Conservation (phyloP, 2,888 invertebrate genomes). For the Melanostoma scalare region DNA sequence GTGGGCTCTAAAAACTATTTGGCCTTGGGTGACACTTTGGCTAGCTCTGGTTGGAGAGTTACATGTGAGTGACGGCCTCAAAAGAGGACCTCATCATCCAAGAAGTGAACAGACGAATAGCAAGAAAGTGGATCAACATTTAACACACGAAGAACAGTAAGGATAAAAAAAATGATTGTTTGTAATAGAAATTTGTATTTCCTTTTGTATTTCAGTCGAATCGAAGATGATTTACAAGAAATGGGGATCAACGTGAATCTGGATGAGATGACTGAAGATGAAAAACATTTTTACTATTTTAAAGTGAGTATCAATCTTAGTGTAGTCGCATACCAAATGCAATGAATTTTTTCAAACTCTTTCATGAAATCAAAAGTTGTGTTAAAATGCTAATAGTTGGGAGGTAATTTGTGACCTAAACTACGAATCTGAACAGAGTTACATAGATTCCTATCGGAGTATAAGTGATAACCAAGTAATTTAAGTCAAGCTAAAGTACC, state of each 20-base stretch:
- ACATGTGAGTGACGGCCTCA: slow-evolving; percentile 73
- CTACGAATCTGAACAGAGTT: no score
- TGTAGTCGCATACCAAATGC: no score
- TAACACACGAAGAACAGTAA: slow-evolving; percentile 90
- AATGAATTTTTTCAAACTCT: no score
- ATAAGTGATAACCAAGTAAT: no score
- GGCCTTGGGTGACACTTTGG: slow-evolving; percentile 39
- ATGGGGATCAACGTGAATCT: slow-evolving; percentile 84
- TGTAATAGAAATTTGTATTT: background rate
- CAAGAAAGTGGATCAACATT: slow-evolving; percentile 85
- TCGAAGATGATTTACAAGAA: slow-evolving; percentile 89
- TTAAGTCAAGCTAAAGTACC: no score
- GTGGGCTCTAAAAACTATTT: slow-evolving; percentile 34
- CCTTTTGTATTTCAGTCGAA: slow-evolving; percentile 84
- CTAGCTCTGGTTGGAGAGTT: slow-evolving; percentile 43
- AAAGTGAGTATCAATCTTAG: slow-evolving; percentile 76
- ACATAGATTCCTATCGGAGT: no score
- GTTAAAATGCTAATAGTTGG: no score
- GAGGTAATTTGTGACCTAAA: no score
- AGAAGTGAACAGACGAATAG: slow-evolving; percentile 84
- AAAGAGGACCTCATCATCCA: slow-evolving; percentile 88
- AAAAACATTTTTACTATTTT: slow-evolving; percentile 83
- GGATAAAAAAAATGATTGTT: slow-evolving; percentile 72
- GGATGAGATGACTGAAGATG: slow-evolving; percentile 91
- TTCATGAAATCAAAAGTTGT: no score